Evolutionary conservation across 2,113 vertebrate species (phyloP).

Genomic region (Thunnus thynnus): DNA sequence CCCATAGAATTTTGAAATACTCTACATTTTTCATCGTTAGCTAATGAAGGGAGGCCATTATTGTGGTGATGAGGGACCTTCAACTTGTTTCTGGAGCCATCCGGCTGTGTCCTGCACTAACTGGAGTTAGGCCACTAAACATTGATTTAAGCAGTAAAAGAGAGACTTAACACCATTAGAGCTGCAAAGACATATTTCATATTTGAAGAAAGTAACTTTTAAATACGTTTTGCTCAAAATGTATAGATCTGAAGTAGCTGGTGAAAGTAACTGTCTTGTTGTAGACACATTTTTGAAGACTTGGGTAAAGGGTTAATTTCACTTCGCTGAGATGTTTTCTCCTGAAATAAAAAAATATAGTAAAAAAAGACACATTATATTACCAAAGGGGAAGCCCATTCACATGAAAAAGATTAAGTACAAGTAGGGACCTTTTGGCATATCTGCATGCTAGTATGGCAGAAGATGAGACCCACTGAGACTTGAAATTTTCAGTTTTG

Average conservation of each 20-base stretch:
- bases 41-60: background rate
- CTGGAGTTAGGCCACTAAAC: background rate
- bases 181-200: too few relatives aligned
- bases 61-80: background rate
- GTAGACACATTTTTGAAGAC: background rate
- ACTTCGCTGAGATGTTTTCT: background rate
- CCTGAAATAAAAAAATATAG: constrained; percentile 15
- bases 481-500: constrained; percentile 17
- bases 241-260: background rate
- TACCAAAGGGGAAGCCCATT: background rate
- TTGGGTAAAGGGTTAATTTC: background rate
- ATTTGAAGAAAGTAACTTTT: background rate
- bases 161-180: too few relatives aligned
- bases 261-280: background rate
- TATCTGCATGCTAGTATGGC: background rate
- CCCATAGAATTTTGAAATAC: background rate
- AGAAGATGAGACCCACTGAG: constrained; percentile 21
- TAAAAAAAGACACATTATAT: background rate
- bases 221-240: too few relatives aligned
- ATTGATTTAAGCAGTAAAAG: background rate
- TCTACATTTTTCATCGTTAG: background rate
- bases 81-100: background rate
- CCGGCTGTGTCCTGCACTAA: background rate
- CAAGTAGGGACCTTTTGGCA: constrained; percentile 8
- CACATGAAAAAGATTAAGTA: constrained; percentile 18